phyloP scores from a whole-genome alignment of 1,140 invertebrate genomes.

The Pachyrhynchus sulphureomaculatus region DNA sequence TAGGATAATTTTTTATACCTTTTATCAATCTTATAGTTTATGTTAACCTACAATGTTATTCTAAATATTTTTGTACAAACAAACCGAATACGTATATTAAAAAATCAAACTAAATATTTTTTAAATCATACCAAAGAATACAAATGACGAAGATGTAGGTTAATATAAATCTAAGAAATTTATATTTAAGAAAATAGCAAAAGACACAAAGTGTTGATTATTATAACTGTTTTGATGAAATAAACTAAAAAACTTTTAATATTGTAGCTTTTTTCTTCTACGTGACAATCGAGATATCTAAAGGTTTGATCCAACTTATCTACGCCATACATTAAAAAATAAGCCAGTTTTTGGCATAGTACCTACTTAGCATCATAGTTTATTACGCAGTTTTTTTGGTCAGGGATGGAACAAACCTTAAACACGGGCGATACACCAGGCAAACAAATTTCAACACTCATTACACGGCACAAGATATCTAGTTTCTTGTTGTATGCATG shows the following conservation, averaged over 20 bases:
- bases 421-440: too few species aligned
- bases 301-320: too few species aligned
- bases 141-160: neutral
- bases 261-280: neutral
- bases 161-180: neutral
- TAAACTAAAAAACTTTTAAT: neutral
- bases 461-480: too few species aligned
- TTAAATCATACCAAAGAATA: neutral
- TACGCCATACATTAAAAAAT: too few species aligned
- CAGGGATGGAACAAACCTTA: too few species aligned
- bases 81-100: neutral
- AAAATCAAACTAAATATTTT: neutral
- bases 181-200: neutral
- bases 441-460: too few species aligned
- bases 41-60: neutral
- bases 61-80: neutral
- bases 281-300: neutral
- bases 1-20: conserved; percentile 17
- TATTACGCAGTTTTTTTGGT: too few species aligned
- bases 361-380: too few species aligned
- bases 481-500: too few species aligned
- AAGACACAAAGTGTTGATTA: conserved; percentile 8
- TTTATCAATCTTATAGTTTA: conserved; percentile 2
- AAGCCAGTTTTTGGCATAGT: too few species aligned
- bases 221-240: conserved; percentile 17